Percentiles rank a stretch among this genome's conserved stretches.
These are phyloP conservation scores for Vesta saturnalis DNA, from an alignment of 2,888 invertebrate species.

Conservation along the genomic window DNA sequence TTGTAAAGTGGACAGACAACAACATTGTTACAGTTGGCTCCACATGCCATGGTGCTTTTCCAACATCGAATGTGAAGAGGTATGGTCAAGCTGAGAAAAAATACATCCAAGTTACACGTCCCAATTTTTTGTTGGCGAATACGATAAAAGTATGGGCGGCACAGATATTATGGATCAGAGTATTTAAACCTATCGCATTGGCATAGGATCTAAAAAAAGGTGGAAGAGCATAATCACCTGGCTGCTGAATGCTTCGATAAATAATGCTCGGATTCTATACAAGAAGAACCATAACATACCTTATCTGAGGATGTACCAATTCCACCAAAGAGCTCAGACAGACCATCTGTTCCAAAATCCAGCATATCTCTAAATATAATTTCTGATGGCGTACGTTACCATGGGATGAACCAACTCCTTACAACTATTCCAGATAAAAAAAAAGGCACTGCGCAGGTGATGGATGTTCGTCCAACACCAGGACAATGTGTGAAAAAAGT, in stretches of 20 bases:
- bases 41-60: conserved; percentile 22
- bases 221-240: conserved; percentile 43
- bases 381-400: no score
- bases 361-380: no score
- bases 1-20: no score
- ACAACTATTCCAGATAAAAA: no score
- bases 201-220: conserved; percentile 48
- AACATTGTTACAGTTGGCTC: conserved; percentile 38
- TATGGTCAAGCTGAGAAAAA: conserved; percentile 41
- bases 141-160: not conserved
- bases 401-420: no score
- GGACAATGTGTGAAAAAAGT: no score
- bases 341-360: no score
- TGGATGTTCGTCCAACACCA: no score
- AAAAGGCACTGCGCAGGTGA: no score
- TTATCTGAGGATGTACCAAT: no score
- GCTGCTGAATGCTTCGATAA: conserved; percentile 35
- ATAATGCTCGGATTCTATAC: conserved; percentile 30
- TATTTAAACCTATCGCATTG: conserved; percentile 42
- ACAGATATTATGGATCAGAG: conserved; percentile 43
- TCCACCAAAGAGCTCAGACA: no score
- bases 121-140: conserved; percentile 18
- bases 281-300: no score
- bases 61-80: conserved; percentile 24
- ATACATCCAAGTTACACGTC: conserved; percentile 27